Base-by-base conservation (phyloP, 2,888 invertebrate genomes). In the Danaus chrysippus region DNA sequence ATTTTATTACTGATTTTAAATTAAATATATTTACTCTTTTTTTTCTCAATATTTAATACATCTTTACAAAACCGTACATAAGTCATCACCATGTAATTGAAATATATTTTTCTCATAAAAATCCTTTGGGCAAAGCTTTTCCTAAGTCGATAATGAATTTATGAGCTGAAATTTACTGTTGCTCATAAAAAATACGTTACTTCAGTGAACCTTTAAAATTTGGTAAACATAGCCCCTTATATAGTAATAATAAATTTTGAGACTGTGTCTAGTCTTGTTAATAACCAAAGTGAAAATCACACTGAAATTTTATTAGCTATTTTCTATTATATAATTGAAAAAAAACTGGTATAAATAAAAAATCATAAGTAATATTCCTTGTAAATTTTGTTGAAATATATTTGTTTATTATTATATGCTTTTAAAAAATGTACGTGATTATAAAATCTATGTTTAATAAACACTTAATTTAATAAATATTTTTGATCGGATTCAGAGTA, bases 141-240 rank as follows among this genome's bases (percentile, higher is more conserved):
- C 75, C 74, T 79, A 75, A 78, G 79, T 76, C 79, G 79, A 84
- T 82, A 81, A 79, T n/a, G n/a, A n/a, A n/a, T n/a, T n/a, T n/a
- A n/a, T n/a, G n/a, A n/a, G 81, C 74, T 73, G 78, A 82, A 83
- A 85, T 83, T 85, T 84, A 84, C 84, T 79, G 81, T 76, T 68
- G 74, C 71, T 79, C 73, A n/a, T n/a, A n/a, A n/a, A n/a, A n/a
- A n/a, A n/a, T n/a, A n/a, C n/a, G n/a, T n/a, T n/a, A n/a, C n/a
- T 73, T 71, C 75, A 75, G 74, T 74, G 81, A 81, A 79, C 79
- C 79, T 72, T 75, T 75, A 62, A 74, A 77, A 76, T 73, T 79
- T 81, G 58, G 70, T 73, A 72, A 73, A 75, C 72, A 57, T 69
- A 67, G 70, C 66, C 74, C 71, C 69, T 73, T 70, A 69, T 67